These are phyloP conservation scores for Nicator chloris DNA, from an alignment of 2,113 vertebrate genomes.

Conservation along the genomic window DNA sequence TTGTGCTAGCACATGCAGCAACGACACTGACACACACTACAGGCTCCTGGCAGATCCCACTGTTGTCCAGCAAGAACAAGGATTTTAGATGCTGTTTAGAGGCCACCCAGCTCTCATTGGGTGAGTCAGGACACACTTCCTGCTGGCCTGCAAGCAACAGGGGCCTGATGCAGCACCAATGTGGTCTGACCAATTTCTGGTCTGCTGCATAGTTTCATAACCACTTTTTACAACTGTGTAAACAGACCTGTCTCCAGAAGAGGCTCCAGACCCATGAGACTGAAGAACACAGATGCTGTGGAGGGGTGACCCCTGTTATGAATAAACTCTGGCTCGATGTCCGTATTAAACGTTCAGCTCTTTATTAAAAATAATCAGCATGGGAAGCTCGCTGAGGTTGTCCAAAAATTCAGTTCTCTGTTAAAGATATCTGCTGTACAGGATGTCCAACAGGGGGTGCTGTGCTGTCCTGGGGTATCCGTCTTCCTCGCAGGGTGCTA, in stretches of 20 bases:
- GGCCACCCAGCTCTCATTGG: rapidly evolving
- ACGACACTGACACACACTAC: not conserved
- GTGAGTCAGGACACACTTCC: not conserved
- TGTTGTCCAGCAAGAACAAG: not conserved
- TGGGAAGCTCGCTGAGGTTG: no score
- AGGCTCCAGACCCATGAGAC: not conserved
- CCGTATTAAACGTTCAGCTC: no score
- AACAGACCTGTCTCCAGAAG: not conserved
- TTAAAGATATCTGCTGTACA: no score
- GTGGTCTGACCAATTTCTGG: not conserved
- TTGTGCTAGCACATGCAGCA: not conserved
- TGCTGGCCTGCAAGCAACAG: not conserved
- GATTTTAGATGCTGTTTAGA: not conserved
- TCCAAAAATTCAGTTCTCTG: no score
- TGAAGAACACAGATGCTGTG: not conserved
- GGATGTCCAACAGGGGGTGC: no score
- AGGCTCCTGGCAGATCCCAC: not conserved
- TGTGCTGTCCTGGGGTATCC: no score
- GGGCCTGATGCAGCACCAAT: not conserved
- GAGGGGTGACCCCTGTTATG: rapidly evolving
- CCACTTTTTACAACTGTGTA: not conserved
- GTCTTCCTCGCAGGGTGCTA: no score
- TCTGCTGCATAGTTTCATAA: not conserved
- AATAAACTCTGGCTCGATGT: no score
- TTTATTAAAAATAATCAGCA: no score